Evolutionary conservation across 2,888 invertebrate species (phyloP), one percentile per base, ranked within the genome.

Genomic region (Macaria notata): DNA sequence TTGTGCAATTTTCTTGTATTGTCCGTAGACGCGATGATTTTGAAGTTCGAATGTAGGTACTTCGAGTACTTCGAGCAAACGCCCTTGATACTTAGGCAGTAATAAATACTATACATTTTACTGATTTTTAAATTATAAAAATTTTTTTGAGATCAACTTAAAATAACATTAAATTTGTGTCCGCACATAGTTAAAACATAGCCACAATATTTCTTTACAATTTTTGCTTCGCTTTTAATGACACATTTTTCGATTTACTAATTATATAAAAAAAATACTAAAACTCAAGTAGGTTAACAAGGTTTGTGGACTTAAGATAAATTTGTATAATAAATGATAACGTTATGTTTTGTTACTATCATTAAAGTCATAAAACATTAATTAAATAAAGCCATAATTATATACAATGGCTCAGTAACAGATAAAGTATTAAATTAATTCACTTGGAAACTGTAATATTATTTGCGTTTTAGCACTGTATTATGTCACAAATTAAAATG

Each of bases 1-100:
- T 88, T 86, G 84, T 83, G 87, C 86, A 88, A 87, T 88, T 88
- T 88, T 83, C 84, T 78, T 75, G 75, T 75, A 84, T 86, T 88
- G 84, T 86, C 65, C 51, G 49, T 31, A 39, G 38, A 36, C 4
- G 4, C 30, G 47, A n/a, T 29, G 9, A 49, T 46, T 36, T 30
- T 52, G 31, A 48, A 57, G 57, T 56, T 29, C 39, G 36, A 49
- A 31, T 3, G 3, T 54, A 43, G 33, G n/a, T 19, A 19, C 19
- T 19, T 19, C 19, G 19, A 19, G 19, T 19, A 19, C 36, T 59
- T 9, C 29, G 31, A 49, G 41, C 2, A 0, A 56, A 38, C 43
- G 31, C 49, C 68, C 41, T 76, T 75, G 76, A 67, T 75, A 77
- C 72, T 73, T 36, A 1, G 33, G 33, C 7, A 36, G 19, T 19